These are phyloP conservation scores for Girardinichthys multiradiatus DNA, from an alignment of 2,113 vertebrate species.

Conservation along the genomic window DNA sequence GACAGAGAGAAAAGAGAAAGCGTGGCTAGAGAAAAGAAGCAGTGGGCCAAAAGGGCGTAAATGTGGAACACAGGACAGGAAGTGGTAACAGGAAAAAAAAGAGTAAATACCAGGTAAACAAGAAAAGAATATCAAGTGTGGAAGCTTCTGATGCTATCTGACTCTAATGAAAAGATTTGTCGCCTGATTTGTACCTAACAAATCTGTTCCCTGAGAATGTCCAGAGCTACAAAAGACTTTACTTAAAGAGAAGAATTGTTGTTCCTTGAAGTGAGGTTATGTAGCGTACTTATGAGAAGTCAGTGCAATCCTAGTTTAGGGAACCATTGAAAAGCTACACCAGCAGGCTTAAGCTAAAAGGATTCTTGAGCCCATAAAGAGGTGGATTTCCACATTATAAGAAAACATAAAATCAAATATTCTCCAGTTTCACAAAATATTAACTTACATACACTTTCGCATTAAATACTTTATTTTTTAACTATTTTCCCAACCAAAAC, in stretches of 20 bases:
- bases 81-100: background rate
- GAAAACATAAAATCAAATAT: no score
- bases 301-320: background rate
- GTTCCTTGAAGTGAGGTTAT: background rate
- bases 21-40: slow-evolving; percentile 51
- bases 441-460: background rate
- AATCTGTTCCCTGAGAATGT: no score
- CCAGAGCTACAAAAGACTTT: background rate
- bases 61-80: slow-evolving; percentile 14
- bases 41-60: slow-evolving; percentile 38
- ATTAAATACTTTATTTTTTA: no score
- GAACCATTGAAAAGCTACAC: background rate
- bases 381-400: background rate
- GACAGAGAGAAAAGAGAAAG: slow-evolving; percentile 22
- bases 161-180: slow-evolving; percentile 86
- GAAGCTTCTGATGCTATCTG: slow-evolving; percentile 80
- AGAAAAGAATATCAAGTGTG: slow-evolving; percentile 63
- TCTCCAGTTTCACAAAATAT: background rate
- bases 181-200: background rate
- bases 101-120: background rate
- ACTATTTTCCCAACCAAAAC: no score
- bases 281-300: background rate
- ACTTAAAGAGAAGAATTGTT: background rate
- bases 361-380: background rate
- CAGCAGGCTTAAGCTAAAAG: background rate